Conservation (phyloP, 2,888 invertebrate genomes). For the Tipula lateralis region DNA sequence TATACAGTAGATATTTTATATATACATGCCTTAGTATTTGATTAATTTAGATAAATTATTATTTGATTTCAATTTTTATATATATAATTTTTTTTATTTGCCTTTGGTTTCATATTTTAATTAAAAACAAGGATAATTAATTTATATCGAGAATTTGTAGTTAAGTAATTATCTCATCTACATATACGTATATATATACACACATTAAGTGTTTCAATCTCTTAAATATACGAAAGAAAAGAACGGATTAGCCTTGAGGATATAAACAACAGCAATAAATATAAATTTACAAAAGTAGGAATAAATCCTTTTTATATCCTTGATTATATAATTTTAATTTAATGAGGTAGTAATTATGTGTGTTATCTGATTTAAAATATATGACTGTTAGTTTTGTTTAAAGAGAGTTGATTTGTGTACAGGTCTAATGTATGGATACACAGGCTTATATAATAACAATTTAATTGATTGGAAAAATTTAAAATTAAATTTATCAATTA, state of each 20-base stretch:
- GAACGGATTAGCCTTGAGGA: not conserved
- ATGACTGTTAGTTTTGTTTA: not conserved
- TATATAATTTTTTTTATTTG: not conserved
- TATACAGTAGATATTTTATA: not conserved
- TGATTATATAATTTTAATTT: not conserved
- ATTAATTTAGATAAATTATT: conserved; percentile 24
- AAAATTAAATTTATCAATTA: too few relatives aligned
- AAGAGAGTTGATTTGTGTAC: too few relatives aligned
- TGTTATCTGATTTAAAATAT: not conserved
- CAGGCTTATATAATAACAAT: too few relatives aligned
- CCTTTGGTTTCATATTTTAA: not conserved
- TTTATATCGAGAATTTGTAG: not conserved
- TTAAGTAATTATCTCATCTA: not conserved
- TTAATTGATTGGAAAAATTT: too few relatives aligned
- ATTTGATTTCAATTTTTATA: not conserved
- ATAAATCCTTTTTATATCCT: not conserved
- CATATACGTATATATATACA: not conserved
- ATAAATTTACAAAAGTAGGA: not conserved
- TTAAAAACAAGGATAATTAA: conserved; percentile 13
- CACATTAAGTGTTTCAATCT: not conserved
- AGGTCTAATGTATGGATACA: too few relatives aligned
- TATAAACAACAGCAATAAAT: not conserved
- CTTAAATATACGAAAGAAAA: not conserved
- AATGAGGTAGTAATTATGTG: not conserved
- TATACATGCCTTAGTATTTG: not conserved